phyloP scores from a whole-genome alignment of 2,113 vertebrate genomes.

The Hepsetus odoe region DNA sequence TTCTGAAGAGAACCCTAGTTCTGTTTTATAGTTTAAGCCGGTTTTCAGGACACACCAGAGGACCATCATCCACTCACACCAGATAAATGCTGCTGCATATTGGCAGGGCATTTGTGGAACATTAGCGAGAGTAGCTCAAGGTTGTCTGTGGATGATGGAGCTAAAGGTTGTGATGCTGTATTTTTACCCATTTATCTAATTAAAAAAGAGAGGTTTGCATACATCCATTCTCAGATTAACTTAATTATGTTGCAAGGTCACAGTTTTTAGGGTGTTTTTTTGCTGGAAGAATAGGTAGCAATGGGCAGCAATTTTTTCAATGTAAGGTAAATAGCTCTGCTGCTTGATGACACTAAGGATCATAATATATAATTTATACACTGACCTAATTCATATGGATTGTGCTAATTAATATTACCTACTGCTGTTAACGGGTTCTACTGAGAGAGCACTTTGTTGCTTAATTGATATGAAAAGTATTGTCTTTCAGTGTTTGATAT shows the following conservation, averaged over 20 bases:
- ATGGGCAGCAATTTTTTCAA: no score
- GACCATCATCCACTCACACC: no score
- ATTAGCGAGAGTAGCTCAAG: slow-evolving; percentile 40
- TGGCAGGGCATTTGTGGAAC: slow-evolving; percentile 42
- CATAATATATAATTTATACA: not conserved
- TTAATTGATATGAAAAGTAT: not conserved
- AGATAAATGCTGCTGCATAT: slow-evolving; percentile 49
- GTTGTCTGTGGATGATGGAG: slow-evolving; percentile 29
- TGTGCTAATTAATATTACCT: not conserved
- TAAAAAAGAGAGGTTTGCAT: not conserved
- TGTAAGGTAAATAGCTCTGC: not conserved
- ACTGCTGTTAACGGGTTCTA: not conserved
- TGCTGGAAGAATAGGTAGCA: not conserved
- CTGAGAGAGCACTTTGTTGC: not conserved
- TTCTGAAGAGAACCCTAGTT: no score
- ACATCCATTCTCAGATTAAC: not conserved
- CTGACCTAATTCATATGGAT: not conserved
- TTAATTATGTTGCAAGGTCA: not conserved
- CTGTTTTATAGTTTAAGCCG: no score
- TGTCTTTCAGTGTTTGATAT: not conserved
- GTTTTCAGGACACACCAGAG: no score
- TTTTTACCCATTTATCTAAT: slow-evolving; percentile 18
- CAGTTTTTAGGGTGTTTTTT: no score
- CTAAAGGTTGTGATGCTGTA: slow-evolving; percentile 20
- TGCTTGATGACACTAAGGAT: not conserved